A percentile compares a stretch with the other conserved stretches of the same genome.
Evolutionary conservation across 2,113 vertebrate species (phyloP).

Genomic region (Panurus biarmicus): DNA sequence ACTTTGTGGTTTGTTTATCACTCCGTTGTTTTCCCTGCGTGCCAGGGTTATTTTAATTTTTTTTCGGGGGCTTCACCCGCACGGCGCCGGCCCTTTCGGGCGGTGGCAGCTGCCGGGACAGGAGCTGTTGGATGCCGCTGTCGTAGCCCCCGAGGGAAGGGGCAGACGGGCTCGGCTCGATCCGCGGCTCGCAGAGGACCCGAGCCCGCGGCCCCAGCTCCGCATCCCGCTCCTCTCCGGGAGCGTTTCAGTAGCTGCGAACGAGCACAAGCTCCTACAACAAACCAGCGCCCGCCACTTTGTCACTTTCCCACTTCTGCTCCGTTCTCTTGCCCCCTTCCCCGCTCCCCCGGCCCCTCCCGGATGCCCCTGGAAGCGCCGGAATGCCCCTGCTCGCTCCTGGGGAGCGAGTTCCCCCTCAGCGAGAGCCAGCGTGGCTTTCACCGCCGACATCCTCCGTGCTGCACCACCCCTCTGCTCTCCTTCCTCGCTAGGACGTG

Average conservation of each 20-base stretch:
- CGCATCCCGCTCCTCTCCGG: conserved; percentile 4
- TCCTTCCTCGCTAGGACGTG: conserved; percentile 43
- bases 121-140: conserved; percentile 70
- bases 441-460: background rate
- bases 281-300: conserved; percentile 78
- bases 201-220: background rate
- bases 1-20: background rate
- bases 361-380: background rate
- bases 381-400: background rate
- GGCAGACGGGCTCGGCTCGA: conserved; percentile 48
- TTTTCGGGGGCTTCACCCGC: background rate
- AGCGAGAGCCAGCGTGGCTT: background rate
- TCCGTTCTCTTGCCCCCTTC: background rate
- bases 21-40: background rate
- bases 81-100: background rate
- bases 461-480: background rate
- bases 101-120: background rate
- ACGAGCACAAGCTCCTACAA: conserved; percentile 78
- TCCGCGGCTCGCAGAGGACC: background rate
- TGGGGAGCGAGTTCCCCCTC: background rate
- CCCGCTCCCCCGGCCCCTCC: background rate
- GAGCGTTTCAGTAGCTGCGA: conserved; percentile 84
- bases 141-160: background rate
- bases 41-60: background rate
- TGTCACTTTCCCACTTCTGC: conserved; percentile 61